These are phyloP conservation scores for Penelope pileata DNA, from an alignment of 2,113 vertebrate species.

Conservation along the genomic window DNA sequence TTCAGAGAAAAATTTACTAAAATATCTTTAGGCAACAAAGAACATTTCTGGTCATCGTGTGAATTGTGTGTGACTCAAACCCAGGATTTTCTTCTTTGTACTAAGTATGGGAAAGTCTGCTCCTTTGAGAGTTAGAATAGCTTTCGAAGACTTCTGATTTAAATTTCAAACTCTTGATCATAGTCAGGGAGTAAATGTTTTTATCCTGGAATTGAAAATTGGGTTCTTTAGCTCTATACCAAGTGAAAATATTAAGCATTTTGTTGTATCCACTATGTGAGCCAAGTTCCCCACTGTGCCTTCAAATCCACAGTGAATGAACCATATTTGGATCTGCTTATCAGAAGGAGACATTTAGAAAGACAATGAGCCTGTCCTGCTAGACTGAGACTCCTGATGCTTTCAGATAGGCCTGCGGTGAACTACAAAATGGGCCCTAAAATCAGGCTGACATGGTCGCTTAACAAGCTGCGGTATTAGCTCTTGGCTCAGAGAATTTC, in stretches of 20 bases:
- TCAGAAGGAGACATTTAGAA: constrained; percentile 83
- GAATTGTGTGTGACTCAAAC: constrained; percentile 63
- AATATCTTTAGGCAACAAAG: constrained; percentile 56
- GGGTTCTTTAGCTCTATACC: constrained; percentile 78
- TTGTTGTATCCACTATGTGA: constrained; percentile 78
- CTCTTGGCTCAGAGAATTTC: constrained; percentile 73
- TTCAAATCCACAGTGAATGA: constrained; percentile 83
- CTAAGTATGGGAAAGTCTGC: constrained; percentile 71
- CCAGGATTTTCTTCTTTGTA: constrained; percentile 77
- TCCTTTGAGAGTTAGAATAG: constrained; percentile 79
- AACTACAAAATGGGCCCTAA: constrained; percentile 82
- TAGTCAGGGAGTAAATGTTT: constrained; percentile 77
- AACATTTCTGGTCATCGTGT: constrained; percentile 68
- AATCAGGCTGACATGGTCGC: constrained; percentile 85
- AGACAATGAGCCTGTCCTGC: constrained; percentile 83
- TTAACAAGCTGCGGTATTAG: constrained; percentile 81
- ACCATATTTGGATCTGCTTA: constrained; percentile 83
- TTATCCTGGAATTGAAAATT: constrained; percentile 79
- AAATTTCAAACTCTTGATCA: constrained; percentile 83
- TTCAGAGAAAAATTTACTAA: not conserved
- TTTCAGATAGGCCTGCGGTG: constrained; percentile 81
- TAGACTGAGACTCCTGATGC: constrained; percentile 79
- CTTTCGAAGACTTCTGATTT: constrained; percentile 81
- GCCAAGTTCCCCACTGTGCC: constrained; percentile 81
- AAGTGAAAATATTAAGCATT: constrained; percentile 83